phyloP scores from a whole-genome alignment of 2,888 invertebrate genomes.

The Campaea margaritaria region DNA sequence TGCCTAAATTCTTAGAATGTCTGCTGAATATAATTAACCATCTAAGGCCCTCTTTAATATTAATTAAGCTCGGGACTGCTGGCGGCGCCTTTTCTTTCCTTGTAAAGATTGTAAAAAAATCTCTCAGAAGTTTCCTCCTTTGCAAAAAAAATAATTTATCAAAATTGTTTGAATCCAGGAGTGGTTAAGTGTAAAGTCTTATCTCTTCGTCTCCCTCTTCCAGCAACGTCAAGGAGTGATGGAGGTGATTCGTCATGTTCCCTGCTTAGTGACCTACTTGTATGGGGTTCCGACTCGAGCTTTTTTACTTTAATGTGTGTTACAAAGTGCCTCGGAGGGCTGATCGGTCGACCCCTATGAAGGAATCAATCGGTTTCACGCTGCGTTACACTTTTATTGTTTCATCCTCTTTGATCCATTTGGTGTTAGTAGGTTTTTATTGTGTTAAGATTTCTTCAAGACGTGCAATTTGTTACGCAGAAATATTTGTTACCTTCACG shows the following conservation, averaged over 20 bases:
- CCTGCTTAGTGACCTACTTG: conserved; percentile 73
- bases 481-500: background rate
- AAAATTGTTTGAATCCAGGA: conserved; percentile 52
- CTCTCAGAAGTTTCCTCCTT: conserved; percentile 21
- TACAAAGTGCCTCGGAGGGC: conserved; percentile 53
- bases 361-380: conserved; percentile 67
- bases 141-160: conserved; percentile 54
- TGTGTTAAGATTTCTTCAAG: conserved; percentile 30
- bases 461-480: conserved; percentile 32
- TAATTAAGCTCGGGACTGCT: conserved; percentile 47
- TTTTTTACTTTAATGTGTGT: conserved; percentile 59
- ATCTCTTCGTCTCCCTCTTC: conserved; percentile 63
- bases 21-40: conserved; percentile 71
- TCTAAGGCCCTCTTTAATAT: conserved; percentile 64
- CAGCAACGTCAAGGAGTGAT: conserved; percentile 68
- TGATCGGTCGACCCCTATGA: conserved; percentile 56
- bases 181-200: conserved; percentile 67
- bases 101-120: conserved; percentile 23
- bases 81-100: conserved; percentile 39
- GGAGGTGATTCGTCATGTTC: conserved; percentile 77
- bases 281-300: conserved; percentile 49
- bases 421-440: conserved; percentile 38
- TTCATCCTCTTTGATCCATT: conserved; percentile 58
- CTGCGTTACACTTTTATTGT: conserved; percentile 60
- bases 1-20: conserved; percentile 78